Base-by-base conservation (phyloP, 2,113 vertebrate species). In the Sula dactylatra region DNA sequence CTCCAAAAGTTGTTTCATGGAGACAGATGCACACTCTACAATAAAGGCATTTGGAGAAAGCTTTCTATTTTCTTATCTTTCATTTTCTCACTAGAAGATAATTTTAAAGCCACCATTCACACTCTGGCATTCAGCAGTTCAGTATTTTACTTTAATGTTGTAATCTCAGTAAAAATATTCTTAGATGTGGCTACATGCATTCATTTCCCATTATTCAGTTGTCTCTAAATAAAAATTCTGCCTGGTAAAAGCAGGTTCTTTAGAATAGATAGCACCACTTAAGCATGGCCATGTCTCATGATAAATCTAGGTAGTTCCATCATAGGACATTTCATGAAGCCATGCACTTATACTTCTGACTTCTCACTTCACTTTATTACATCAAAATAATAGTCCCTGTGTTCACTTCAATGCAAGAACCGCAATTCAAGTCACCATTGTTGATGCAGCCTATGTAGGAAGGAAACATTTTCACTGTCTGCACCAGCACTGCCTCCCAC, bases 381-480 rank as follows among this genome's bases (percentile, higher is more conserved):
- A 80, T 19, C 7, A 47, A 65, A 78, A 38, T 61, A 82, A 86
- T 6, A 45, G 44, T 67, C 7, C 32, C 22, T 65, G 40, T 27
- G 20, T 59, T 44, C 29, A 52, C 21, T 49, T 77, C 27, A 73
- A 0, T 15, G 22, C 32, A 62, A 61, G 62, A 76, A 42, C 34
- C 12, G 7, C 19, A 66, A n/a, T 36, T 86, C 42, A 83, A 58
- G 64, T 20, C 66, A 70, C 26, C 4, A 6, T 9, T 72, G 13
- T 17, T 27, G 13, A 17, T 67, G 36, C 7, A 58, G 25, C 16
- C 34, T 32, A 4, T 16, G 31, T 0, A 0, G 34, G 24, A 79
- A 16, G 27, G 47, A 61, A 85, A 38, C 8, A 3, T 26, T n/a
- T 81, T 70, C 69, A 40, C 52, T 32, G 11, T 34, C 49, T 81